These are phyloP conservation scores for Paramormyrops hopkinsi DNA, from an alignment of 2,797 vertebrate species.

Conservation along the genomic window DNA sequence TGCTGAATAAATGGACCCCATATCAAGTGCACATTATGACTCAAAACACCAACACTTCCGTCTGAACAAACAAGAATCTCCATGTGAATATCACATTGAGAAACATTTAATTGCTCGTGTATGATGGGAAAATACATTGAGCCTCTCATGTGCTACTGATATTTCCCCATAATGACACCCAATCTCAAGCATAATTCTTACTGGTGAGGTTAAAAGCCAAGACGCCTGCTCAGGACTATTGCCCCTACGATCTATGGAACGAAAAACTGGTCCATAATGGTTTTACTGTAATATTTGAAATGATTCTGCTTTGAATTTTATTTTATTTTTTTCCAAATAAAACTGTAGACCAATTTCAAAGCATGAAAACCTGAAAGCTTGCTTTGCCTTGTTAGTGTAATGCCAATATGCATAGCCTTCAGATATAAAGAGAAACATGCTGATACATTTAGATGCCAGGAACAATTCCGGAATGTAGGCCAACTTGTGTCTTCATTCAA, in stretches of 20 bases:
- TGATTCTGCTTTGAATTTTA: not conserved
- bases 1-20: not conserved
- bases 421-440: constrained; percentile 7
- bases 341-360: not conserved
- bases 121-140: not conserved
- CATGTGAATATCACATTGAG: not conserved
- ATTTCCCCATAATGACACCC: not conserved
- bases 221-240: not conserved
- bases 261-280: not conserved
- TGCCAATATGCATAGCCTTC: not conserved
- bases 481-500: constrained; percentile 50
- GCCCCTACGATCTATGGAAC: not conserved
- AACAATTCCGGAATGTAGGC: constrained; percentile 53
- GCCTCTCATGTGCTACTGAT: not conserved
- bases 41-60: not conserved
- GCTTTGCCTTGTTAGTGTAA: not conserved
- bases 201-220: not conserved
- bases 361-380: not conserved
- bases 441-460: constrained; percentile 51
- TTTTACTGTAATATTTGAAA: not conserved
- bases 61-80: not conserved
- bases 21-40: not conserved
- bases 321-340: not conserved
- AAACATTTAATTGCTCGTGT: not conserved
- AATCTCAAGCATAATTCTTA: not conserved